Conservation (phyloP, 2,797 vertebrate genomes). For the Hafferia zeledoni region DNA sequence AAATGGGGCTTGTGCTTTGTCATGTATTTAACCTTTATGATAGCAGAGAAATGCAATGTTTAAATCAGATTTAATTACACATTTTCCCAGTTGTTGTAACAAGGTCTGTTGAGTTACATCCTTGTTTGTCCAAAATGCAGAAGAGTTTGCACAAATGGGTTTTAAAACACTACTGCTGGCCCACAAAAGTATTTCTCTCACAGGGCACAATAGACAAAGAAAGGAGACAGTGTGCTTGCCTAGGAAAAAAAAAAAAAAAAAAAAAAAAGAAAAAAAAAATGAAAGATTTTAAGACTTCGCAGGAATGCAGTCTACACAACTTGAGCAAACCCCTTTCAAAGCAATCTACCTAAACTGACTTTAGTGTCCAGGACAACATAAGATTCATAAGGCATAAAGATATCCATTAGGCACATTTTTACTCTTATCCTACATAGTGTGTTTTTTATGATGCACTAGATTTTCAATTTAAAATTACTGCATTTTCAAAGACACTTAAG, state of each 20-base stretch:
- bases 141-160: not conserved
- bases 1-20: not conserved
- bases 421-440: not conserved
- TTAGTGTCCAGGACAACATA: not conserved
- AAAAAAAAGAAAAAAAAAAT: not conserved
- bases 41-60: conserved; percentile 8
- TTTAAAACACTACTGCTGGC: conserved; percentile 3
- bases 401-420: not conserved
- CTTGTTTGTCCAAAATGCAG: conserved; percentile 14
- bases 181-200: not conserved
- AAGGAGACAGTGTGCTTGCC: not conserved
- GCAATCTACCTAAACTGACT: not conserved
- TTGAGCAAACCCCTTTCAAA: not conserved
- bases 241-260: not conserved
- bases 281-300: not conserved
- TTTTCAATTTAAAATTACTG: not conserved
- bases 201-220: not conserved
- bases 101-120: not conserved
- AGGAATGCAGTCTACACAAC: not conserved
- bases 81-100: conserved; percentile 1
- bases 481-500: not conserved
- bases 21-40: conserved; percentile 23
- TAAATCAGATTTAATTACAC: conserved; percentile 39
- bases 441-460: not conserved
- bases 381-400: not conserved